A percentile compares a stretch with the other conserved stretches of the same genome.
These are phyloP conservation scores for Hippocampus zosterae DNA, from an alignment of 2,113 vertebrate species.

Conservation along the genomic window DNA sequence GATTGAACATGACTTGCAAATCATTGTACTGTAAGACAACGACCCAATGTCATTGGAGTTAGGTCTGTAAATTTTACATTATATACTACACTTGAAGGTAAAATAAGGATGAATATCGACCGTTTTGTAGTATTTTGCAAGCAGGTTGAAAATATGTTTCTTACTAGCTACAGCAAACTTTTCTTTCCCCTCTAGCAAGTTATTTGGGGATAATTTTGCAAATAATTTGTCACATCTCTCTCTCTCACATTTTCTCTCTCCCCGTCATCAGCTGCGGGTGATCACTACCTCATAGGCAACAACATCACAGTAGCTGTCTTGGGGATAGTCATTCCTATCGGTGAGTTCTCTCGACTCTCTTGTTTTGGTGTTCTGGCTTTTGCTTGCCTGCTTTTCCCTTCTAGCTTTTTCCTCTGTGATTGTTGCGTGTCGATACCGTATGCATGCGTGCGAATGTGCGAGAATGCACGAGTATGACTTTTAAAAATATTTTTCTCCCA, in stretches of 20 bases:
- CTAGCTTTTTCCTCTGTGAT: constrained; percentile 41
- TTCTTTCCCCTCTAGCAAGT: constrained; percentile 3
- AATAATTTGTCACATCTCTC: constrained; percentile 26
- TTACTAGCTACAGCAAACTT: not conserved
- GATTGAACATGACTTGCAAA: no score
- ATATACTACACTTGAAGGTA: not conserved
- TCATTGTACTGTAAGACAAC: no score
- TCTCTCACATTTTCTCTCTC: constrained; percentile 10
- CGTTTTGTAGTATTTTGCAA: not conserved
- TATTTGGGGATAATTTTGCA: not conserved
- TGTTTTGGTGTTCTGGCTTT: constrained; percentile 33
- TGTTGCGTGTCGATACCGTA: constrained; percentile 16
- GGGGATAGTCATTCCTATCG: constrained; percentile 89
- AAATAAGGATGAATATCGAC: constrained; percentile 28
- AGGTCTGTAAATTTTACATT: no score
- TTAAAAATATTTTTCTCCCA: constrained; percentile 6
- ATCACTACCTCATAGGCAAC: constrained; percentile 82
- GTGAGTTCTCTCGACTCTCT: constrained; percentile 72
- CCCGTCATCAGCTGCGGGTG: constrained; percentile 77
- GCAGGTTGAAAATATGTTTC: not conserved
- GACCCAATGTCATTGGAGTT: no score
- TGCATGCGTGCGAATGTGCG: not conserved
- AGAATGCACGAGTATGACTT: constrained; percentile 2
- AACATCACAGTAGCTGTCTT: constrained; percentile 89
- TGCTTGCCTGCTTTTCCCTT: constrained; percentile 52